Evolutionary conservation across 2,797 vertebrate genomes (phyloP).

Genomic region (Betta splendens): DNA sequence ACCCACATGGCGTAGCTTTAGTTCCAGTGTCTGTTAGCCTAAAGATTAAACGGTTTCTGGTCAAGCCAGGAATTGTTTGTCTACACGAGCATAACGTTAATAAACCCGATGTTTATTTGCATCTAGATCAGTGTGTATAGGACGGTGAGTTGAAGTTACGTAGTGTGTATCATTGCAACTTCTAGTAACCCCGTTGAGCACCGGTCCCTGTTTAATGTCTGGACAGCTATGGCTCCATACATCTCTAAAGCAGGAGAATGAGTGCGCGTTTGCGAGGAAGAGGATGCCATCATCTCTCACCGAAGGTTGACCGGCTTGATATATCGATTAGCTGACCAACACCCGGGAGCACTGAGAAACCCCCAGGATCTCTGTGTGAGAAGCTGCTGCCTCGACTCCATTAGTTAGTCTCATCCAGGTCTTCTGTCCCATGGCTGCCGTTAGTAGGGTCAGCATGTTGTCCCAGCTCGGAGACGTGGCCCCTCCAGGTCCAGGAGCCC

Average conservation of each 20-base stretch:
- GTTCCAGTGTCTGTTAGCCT: constrained; percentile 9
- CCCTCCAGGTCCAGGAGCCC: constrained; percentile 39
- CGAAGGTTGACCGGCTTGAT: constrained; percentile 42
- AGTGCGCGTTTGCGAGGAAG: constrained; percentile 26
- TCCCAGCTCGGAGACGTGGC: constrained; percentile 55
- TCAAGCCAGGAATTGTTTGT: not conserved
- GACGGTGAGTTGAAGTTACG: not conserved
- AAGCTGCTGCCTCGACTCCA: not conserved
- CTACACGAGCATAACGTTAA: not conserved
- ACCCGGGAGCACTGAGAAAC: constrained; percentile 21
- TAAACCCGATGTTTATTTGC: not conserved
- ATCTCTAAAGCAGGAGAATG: constrained; percentile 57
- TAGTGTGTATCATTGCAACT: not conserved
- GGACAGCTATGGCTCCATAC: constrained; percentile 24
- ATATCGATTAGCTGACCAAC: constrained; percentile 64
- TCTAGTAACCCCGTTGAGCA: not conserved
- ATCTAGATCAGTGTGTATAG: not conserved
- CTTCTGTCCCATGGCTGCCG: constrained; percentile 65
- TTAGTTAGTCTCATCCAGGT: constrained; percentile 1
- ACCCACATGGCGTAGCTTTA: not conserved
- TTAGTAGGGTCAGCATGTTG: constrained; percentile 60
- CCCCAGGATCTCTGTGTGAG: not conserved
- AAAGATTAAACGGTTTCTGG: not conserved
- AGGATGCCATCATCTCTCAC: constrained; percentile 56
- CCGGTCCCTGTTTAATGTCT: not conserved